Evolutionary conservation across 1,140 invertebrate species (phyloP), one percentile per base, ranked within the genome.

Genomic region (Caenorhabditis briggsae): DNA sequence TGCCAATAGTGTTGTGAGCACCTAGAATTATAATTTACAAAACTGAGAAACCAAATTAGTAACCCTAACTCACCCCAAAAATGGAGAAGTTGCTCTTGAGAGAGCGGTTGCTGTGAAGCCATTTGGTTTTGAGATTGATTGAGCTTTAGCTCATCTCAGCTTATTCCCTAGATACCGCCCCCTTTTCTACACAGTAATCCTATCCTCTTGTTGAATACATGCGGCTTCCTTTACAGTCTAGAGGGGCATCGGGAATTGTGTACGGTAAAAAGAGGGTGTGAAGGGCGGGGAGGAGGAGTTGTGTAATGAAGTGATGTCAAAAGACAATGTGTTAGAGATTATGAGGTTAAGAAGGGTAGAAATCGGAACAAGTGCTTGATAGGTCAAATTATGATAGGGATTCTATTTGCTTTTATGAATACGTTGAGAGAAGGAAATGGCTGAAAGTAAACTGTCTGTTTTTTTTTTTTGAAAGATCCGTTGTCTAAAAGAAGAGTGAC

Each of bases 1-100:
- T 84, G 2, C 83, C 56, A 61, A 89, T 89, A 12, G 82, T 85
- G 59, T 87, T 89, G 86, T 85, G 82, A 43, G 58, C 89, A 6
- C 86, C 89, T 89, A 46, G 50, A 84, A 74, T 14, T 12, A n/a
- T 48, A 59, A 46, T 1, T 48, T 82, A 74, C 18, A n/a, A 50
- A 87, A 53, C 12, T n/a, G 41, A 46, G 86, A 70, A 64, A 5
- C 2, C 6, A 11, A 23, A 78, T 20, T 50, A n/a, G 48, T 46
- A 53, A 82, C 33, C 33, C 33, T 2, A 20, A 65, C 78, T 86
- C 14, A 89, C 89, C 89, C 89, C 89, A 89, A 41, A 89, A 59
- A 84, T 89, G 89, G 14, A 90, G 65, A 83, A 90, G 85, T 56
- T 90, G 89, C 46, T 90, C 89, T 59, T 90, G 89, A 46, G 89